Evolutionary conservation across 2,113 vertebrate species (phyloP).

Genomic region (Toxostoma redivivum): DNA sequence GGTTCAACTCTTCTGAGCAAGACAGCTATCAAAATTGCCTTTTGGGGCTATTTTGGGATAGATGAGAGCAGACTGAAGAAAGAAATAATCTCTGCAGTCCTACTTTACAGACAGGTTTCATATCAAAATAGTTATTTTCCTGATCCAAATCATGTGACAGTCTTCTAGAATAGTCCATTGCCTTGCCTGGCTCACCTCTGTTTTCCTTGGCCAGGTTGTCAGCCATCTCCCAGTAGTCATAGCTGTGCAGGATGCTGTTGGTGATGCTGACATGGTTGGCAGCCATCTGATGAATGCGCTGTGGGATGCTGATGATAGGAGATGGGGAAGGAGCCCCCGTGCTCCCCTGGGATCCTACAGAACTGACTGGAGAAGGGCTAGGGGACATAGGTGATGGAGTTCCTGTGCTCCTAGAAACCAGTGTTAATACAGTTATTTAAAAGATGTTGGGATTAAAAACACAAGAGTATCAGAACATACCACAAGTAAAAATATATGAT

Average conservation of each 20-base stretch:
- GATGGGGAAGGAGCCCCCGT: constrained; percentile 70
- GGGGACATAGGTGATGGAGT: constrained; percentile 80
- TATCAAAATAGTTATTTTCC: background rate
- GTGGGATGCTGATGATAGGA: constrained; percentile 91
- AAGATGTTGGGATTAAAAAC: background rate
- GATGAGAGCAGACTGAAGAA: background rate
- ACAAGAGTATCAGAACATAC: background rate
- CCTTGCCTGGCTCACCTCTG: constrained; percentile 75
- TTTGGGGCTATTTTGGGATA: background rate
- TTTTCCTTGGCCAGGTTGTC: constrained; percentile 96
- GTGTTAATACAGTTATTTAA: background rate
- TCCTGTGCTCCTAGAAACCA: constrained; percentile 77
- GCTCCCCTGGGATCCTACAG: constrained; percentile 80
- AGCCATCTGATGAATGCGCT: constrained; percentile 99
- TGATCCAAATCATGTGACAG: background rate
- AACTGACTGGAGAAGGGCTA: constrained; percentile 79
- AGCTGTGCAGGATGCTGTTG: constrained; percentile 97
- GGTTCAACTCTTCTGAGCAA: background rate
- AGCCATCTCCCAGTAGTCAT: constrained; percentile 98
- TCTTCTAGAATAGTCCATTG: background rate
- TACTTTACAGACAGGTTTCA: background rate
- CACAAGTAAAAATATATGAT: background rate
- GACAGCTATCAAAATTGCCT: background rate
- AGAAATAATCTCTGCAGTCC: background rate
- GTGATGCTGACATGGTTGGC: constrained; percentile 98